Base-by-base conservation (phyloP, 2,113 vertebrate genomes). In the Trichechus manatus region DNA sequence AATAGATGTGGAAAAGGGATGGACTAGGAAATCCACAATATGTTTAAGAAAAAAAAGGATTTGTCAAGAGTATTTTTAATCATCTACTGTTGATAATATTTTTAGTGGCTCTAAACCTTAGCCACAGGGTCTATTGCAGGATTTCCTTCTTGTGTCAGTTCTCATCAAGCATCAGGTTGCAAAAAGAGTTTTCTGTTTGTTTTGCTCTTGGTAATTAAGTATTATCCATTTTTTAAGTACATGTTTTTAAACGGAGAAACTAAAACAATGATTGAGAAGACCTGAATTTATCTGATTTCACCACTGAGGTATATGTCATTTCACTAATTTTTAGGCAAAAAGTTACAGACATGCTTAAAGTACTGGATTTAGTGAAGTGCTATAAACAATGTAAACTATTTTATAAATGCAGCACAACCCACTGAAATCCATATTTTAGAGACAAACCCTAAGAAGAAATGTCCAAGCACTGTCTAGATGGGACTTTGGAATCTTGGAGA, bases 211-310 rank as follows among this genome's bases (percentile, higher is more conserved):
- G 5, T 61, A 15, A 56, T 56, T 56, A 97, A 83, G 50, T 27
- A 44, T 63, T 79, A 4, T 7, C 23, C 25, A 63, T 25, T 88
- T 96, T 56, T 95, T 79, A 64, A 83, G 68, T 14, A 64, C 9
- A 72, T 74, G 81, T 87, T 96, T 97, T 82, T 80, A 81, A 87
- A 64, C 14, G 47, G 42, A 77, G n/a, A 89, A 92, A 72, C 47
- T 90, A 25, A 97, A 70, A 63, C n/a, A 74, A 25, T 47, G 15
- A 86, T 22, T 93, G 27, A 20, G 68, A 97, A 93, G 64, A 80
- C 31, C 8, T 59, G 9, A 25, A 36, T 39, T 89, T 87, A 36
- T n/a, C 50, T 80, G 31, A 85, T 72, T 93, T 82, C 53, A 96
- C 15, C 33, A 31, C 42, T 47, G 42, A 79, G 13, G 17, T 56